Evolutionary conservation across 2,888 invertebrate species (phyloP), one percentile per base, ranked within the genome.

Genomic region (Trissolcus brochymenae): DNA sequence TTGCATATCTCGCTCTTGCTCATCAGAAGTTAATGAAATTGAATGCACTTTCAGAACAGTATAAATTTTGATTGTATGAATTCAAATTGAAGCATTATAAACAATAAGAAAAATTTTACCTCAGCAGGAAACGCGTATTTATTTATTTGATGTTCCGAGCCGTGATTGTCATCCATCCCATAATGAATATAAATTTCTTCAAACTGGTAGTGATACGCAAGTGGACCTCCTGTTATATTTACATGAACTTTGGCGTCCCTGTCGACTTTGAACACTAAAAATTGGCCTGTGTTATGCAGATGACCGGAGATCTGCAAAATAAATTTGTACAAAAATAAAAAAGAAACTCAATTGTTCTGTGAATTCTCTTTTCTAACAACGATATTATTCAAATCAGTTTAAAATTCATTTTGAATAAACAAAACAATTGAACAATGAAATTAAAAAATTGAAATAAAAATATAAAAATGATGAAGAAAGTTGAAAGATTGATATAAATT

Each of bases 81-180:
- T 25, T 25, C 25, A 25, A 25, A 25, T 25, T 2, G 4, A 25
- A 25, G 25, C 21, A 21, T 21, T 25, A 25, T 25, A 25, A 25
- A 25, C 25, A 25, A 25, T 4, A 25, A 6, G 0, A 25, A 25
- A 25, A 40, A 41, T 41, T 19, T 92, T 87, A 99, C 98, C 94
- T 99, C 99, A 70, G 97, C 98, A 25, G 99, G 98, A 90, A 99
- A 99, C 51, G 96, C 94, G 85, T 97, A 95, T 79, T 97, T 96
- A 84, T 97, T 96, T 81, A 99, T 96, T 84, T 94, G 95, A 90
- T 99, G 99, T 89, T 99, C 99, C 0, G 98, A 99, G 14, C 99
- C 99, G 81, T 94, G 93, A 82, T 93, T 93, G 86, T 98, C 95
- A 81, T 95, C 95, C 82, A 94, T 93, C 40, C 98, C 98, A 88